Percentiles rank a stretch among this genome's conserved stretches.
phyloP scores from a whole-genome alignment of 2,888 invertebrate genomes.

The Abrostola triplasia region DNA sequence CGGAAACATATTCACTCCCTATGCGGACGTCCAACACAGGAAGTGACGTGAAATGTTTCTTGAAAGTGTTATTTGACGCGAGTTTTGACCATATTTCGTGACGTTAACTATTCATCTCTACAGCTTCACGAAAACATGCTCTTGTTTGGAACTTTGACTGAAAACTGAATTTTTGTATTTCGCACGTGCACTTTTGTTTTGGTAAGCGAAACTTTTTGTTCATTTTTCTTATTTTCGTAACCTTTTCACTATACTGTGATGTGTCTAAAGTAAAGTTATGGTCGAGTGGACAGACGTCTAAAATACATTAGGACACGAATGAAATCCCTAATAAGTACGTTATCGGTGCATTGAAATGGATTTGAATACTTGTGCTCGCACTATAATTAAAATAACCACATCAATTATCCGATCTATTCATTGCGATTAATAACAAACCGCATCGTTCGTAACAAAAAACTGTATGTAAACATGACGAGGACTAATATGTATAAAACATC shows the following conservation, averaged over 20 bases:
- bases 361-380: conserved; percentile 31
- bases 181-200: conserved; percentile 37
- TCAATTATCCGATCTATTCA: conserved; percentile 50
- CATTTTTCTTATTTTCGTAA: conserved; percentile 7
- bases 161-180: conserved; percentile 45
- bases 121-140: conserved; percentile 63
- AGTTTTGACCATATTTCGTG: conserved; percentile 69
- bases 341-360: conserved; percentile 19
- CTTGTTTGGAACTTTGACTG: conserved; percentile 66
- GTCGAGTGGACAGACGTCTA: conserved; percentile 42
- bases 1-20: conserved; percentile 44
- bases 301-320: conserved; percentile 26
- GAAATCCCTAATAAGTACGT: conserved; percentile 29
- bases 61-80: conserved; percentile 78
- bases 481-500: conserved; percentile 13
- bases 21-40: conserved; percentile 72
- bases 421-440: conserved; percentile 42
- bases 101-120: conserved; percentile 54
- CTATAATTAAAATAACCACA: conserved; percentile 48
- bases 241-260: not conserved
- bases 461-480: conserved; percentile 36
- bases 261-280: conserved; percentile 18
- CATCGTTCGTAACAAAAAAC: conserved; percentile 50
- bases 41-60: conserved; percentile 80
- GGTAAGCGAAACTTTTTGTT: conserved; percentile 60